Base-by-base conservation (phyloP, 2,888 invertebrate genomes). In the Acrocera orbiculus region DNA sequence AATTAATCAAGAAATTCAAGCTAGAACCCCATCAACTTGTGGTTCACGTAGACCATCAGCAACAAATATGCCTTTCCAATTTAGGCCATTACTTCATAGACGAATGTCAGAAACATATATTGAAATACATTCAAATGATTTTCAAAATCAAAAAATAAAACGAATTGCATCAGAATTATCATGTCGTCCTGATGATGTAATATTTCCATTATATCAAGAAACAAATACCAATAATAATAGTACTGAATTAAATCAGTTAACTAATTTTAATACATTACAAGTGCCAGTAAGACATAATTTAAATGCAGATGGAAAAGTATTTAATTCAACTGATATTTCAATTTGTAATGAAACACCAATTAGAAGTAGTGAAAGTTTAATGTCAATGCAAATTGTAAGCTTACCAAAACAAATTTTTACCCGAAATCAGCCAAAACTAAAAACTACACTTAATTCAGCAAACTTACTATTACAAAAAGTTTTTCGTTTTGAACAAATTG, bases 1-100 rank as follows among this genome's bases (percentile, higher is more conserved):
- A 53, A 70, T 81, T 28, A 76, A 78, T 40, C 75, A 78, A 50
- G 81, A 81, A 54, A 81, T 81, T 40, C 79, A 81, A 53, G 80
- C 80, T 4, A 62, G 80, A 41, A 80, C 80, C 3, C 81, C 80
- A 4, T 79, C 79, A 40, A 76, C 73, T 2, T 78, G 78, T 40
- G 80, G 78, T 1, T 79, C 78, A 1, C 63, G 79, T 33, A 62
- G 79, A 30, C 79, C 78, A 1, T 78, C 78, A 2, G 57, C 77
- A 30, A 77, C 74, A 4, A 66, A 66, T 5, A 48, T 63, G 45
- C 60, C 68, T 42, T 50, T 67, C 43, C 60, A 67, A 38, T 59
- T 63, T 13, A 63, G 64, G 42, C 65, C 67, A 19, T 59, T 62
- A 10, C 49, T 68, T 3, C 67, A 68, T 42, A 54, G 70, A 40